phyloP scores from a whole-genome alignment of 2,113 vertebrate species.

The pig (Sus scrofa) region T2T-Sscrofa CM000824.6:88983001-88983500 shows the following conservation, averaged over 20 bases:
- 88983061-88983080: not conserved
- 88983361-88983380: not conserved
- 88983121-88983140: not conserved
- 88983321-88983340: not conserved
- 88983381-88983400: not conserved
- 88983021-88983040: not conserved
- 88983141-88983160: constrained; percentile 20
- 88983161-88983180: not conserved
- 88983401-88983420: not conserved
- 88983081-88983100: constrained; percentile 20
- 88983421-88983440: not conserved
- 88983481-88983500: not conserved
- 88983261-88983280: not conserved
- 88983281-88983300: not conserved
- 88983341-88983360: not conserved
- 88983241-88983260: not conserved
- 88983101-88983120: not conserved
- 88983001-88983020: not conserved
- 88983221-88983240: not conserved
- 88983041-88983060: not conserved
- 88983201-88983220: not conserved
- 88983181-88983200: not conserved
- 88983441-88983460: not conserved
- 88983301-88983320: not conserved
- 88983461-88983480: not conserved